phyloP scores from a whole-genome alignment of 2,888 invertebrate species.

The Bibio marci region DNA sequence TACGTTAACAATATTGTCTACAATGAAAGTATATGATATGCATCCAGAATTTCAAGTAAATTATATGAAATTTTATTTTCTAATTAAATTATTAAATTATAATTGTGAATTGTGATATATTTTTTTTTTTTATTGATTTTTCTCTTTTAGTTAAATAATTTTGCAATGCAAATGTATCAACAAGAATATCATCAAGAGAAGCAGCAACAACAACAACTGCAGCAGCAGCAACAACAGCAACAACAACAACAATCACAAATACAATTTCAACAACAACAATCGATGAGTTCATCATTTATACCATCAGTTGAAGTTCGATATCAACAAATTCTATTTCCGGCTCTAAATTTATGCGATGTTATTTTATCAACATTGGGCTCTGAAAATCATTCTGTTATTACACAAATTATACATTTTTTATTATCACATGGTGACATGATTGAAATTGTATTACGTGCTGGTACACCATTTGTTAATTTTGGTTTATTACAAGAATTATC shows the following conservation, averaged over 20 bases:
- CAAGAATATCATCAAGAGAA: slow-evolving; percentile 2
- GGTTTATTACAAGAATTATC: slow-evolving; percentile 58
- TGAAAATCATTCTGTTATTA: slow-evolving; percentile 64
- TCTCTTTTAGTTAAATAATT: not conserved
- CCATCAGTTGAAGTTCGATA: slow-evolving; percentile 53
- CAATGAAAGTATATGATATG: slow-evolving; percentile 49
- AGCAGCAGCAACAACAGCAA: slow-evolving; percentile 17
- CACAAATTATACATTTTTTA: slow-evolving; percentile 65
- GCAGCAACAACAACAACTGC: not conserved
- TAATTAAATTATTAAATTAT: too few relatives aligned
- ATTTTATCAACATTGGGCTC: slow-evolving; percentile 67
- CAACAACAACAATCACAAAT: not conserved
- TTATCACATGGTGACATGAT: slow-evolving; percentile 69
- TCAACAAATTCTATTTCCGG: slow-evolving; percentile 67
- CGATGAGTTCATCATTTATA: slow-evolving; percentile 29
- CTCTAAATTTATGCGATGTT: slow-evolving; percentile 63
- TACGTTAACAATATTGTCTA: slow-evolving; percentile 41
- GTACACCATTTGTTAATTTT: slow-evolving; percentile 43
- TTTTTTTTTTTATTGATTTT: not conserved
- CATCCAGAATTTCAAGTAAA: slow-evolving; percentile 48
- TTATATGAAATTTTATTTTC: slow-evolving; percentile 18
- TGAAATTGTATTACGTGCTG: slow-evolving; percentile 56
- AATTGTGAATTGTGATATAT: too few relatives aligned
- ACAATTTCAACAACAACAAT: slow-evolving; percentile 16
- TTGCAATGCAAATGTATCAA: not conserved